Percentiles rank a stretch among this genome's conserved stretches.
Evolutionary conservation across 35 echinoderm and acorn worm genomes (phyloP).

Genomic region (Heliocidaris erythrogramma): DNA sequence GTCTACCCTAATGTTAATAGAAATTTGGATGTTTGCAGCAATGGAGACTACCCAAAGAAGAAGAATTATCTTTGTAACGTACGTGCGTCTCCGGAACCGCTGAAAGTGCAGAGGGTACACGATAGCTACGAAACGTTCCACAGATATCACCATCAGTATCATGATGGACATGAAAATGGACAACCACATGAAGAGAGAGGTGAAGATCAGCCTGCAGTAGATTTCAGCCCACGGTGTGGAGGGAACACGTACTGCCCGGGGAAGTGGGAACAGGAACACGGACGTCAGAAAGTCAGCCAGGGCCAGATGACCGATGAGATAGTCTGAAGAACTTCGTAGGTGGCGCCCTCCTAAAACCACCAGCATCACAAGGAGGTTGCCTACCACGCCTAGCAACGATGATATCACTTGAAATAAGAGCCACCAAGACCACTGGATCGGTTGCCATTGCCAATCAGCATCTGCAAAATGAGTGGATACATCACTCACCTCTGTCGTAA

Average conservation of each 20-base stretch:
- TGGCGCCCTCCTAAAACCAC: slow-evolving; percentile 60
- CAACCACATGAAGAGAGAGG: slow-evolving; percentile 77
- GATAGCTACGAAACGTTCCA: slow-evolving; percentile 86
- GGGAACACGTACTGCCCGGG: slow-evolving; percentile 23
- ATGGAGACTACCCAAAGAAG: slow-evolving; percentile 57
- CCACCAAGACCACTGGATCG: slow-evolving; percentile 62
- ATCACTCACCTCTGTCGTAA: neutral
- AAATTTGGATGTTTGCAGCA: slow-evolving; percentile 49
- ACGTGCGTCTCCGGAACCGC: slow-evolving; percentile 50
- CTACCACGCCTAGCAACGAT: slow-evolving; percentile 71
- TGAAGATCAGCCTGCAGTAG: slow-evolving; percentile 78
- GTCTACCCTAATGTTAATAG: slow-evolving; percentile 45
- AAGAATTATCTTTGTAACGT: slow-evolving; percentile 45
- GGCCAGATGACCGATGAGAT: slow-evolving; percentile 76
- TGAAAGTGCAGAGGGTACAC: slow-evolving; percentile 79
- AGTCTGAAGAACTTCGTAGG: slow-evolving; percentile 64
- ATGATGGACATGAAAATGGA: slow-evolving; percentile 77
- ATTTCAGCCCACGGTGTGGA: slow-evolving; percentile 37
- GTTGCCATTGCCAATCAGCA: slow-evolving; percentile 19
- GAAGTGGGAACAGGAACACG: slow-evolving; percentile 70
- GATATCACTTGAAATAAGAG: slow-evolving; percentile 51
- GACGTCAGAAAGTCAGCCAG: slow-evolving; percentile 81
- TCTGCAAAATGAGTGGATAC: neutral
- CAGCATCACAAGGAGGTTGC: slow-evolving; percentile 72
- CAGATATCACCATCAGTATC: slow-evolving; percentile 70